Evolutionary conservation across 53 echinoderm and acorn worm species (phyloP).

Genomic region (Astropecten irregularis): DNA sequence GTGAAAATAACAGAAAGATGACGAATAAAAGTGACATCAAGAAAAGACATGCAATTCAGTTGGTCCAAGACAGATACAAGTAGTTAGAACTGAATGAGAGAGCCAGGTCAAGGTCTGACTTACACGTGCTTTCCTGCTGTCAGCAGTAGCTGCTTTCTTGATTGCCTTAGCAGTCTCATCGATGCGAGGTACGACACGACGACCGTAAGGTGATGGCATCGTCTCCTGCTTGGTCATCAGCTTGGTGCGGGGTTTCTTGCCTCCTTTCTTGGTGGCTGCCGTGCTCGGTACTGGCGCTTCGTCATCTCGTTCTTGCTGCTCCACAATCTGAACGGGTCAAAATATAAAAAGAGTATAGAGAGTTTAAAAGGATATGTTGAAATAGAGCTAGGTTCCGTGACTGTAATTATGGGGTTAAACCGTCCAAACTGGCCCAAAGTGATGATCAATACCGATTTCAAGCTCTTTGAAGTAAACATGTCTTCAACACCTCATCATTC

Average conservation of each 20-base stretch:
- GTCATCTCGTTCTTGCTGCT: slow-evolving; percentile 83
- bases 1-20: too few relatives aligned
- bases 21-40: too few relatives aligned
- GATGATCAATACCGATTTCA: too few relatives aligned
- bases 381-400: background rate
- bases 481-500: too few relatives aligned
- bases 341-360: background rate
- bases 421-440: too few relatives aligned
- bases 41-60: too few relatives aligned
- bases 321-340: slow-evolving; percentile 47
- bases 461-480: too few relatives aligned
- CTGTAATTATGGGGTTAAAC: too few relatives aligned
- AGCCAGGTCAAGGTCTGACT: too few relatives aligned
- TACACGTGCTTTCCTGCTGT: background rate
- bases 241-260: slow-evolving; percentile 63
- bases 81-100: too few relatives aligned
- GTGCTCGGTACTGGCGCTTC: background rate
- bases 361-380: background rate
- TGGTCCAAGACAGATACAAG: too few relatives aligned
- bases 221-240: slow-evolving; percentile 84
- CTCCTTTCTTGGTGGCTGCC: slow-evolving; percentile 42
- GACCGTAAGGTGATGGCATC: slow-evolving; percentile 85
- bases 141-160: slow-evolving; percentile 16
- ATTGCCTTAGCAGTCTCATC: slow-evolving; percentile 67
- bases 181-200: slow-evolving; percentile 88